phyloP scores from a whole-genome alignment of 1,140 invertebrate species.

The Philopotamus ludificatus region DNA sequence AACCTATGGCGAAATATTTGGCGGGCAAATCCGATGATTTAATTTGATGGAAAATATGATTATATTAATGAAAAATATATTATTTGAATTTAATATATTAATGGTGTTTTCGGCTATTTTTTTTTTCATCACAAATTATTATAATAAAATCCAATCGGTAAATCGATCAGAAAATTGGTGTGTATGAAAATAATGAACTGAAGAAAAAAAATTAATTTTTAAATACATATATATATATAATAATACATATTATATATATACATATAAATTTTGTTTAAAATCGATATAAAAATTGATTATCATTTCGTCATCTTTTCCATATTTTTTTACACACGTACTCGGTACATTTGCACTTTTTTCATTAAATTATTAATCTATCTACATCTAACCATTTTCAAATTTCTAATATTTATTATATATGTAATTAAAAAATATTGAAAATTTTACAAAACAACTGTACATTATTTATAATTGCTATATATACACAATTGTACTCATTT shows the following conservation, averaged over 20 bases:
- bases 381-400: slow-evolving; percentile 12
- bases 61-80: too few relatives aligned
- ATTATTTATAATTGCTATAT: slow-evolving; percentile 21
- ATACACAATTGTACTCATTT: slow-evolving; percentile 22
- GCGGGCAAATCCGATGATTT: too few relatives aligned
- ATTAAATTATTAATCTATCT: slow-evolving; percentile 22
- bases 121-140: too few relatives aligned
- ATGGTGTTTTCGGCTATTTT: too few relatives aligned
- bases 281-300: slow-evolving; percentile 10
- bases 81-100: too few relatives aligned
- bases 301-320: background rate
- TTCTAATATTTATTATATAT: background rate
- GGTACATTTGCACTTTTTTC: slow-evolving; percentile 31
- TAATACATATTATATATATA: background rate
- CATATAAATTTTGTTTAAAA: slow-evolving; percentile 4
- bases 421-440: slow-evolving; percentile 10
- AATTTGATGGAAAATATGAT: too few relatives aligned
- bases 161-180: too few relatives aligned
- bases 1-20: too few relatives aligned
- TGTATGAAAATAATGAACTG: too few relatives aligned
- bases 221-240: background rate
- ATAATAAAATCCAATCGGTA: too few relatives aligned
- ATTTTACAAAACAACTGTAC: slow-evolving; percentile 28
- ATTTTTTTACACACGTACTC: slow-evolving; percentile 22
- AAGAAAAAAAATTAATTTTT: background rate